These are phyloP conservation scores for Hemicentrotus pulcherrimus DNA, from an alignment of 35 echinoderm and acorn worm species.

Conservation along the genomic window DNA sequence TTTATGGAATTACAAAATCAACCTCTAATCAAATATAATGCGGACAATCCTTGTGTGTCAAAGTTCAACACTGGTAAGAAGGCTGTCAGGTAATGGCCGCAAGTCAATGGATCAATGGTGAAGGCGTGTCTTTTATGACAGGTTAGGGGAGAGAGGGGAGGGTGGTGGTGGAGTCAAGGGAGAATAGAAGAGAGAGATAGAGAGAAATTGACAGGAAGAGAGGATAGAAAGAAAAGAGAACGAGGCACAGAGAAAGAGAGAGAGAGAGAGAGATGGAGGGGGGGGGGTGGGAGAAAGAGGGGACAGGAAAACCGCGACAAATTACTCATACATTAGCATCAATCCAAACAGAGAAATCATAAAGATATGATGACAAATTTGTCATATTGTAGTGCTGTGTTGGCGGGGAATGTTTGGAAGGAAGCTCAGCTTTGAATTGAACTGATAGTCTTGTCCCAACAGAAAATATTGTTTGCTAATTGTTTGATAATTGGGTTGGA, in stretches of 20 bases:
- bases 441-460: too few relatives aligned
- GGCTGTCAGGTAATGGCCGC: not conserved
- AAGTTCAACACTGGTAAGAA: slow-evolving; percentile 14
- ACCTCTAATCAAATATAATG: not conserved
- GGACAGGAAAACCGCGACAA: slow-evolving; percentile 4
- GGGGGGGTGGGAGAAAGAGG: not conserved
- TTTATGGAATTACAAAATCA: not conserved
- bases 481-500: too few relatives aligned
- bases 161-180: not conserved
- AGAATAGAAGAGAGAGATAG: not conserved
- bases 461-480: too few relatives aligned
- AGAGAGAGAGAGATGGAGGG: not conserved
- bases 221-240: not conserved
- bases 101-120: slow-evolving; percentile 34
- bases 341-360: slow-evolving; percentile 33
- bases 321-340: slow-evolving; percentile 48
- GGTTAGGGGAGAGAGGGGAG: not conserved
- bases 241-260: not conserved
- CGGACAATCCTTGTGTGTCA: not conserved
- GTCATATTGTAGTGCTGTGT: slow-evolving; percentile 14
- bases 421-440: not conserved
- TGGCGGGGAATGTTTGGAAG: not conserved
- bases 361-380: slow-evolving; percentile 55
- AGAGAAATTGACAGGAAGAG: not conserved
- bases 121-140: slow-evolving; percentile 49